phyloP scores from a whole-genome alignment of 2,888 invertebrate genomes.

The Drymonia ruficornis region DNA sequence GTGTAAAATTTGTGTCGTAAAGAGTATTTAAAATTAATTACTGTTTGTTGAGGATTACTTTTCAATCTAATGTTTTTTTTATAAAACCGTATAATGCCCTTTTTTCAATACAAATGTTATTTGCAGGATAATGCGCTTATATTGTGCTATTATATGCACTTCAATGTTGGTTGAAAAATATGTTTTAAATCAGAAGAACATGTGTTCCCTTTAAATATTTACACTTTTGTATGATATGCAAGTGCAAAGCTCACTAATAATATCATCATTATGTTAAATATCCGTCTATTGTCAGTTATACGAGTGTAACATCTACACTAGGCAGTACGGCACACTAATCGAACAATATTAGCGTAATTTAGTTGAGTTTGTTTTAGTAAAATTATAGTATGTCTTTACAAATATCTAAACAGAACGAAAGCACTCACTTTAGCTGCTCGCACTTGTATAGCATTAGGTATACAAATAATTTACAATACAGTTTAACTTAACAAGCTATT shows the following conservation, averaged over 20 bases:
- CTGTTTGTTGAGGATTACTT: neutral
- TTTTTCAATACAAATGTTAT: neutral
- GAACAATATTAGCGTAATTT: slow-evolving; percentile 43
- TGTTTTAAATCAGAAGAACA: slow-evolving; percentile 51
- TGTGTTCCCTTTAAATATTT: slow-evolving; percentile 67
- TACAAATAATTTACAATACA: slow-evolving; percentile 73
- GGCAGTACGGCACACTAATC: slow-evolving; percentile 53
- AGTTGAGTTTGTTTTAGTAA: slow-evolving; percentile 50
- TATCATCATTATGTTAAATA: slow-evolving; percentile 60
- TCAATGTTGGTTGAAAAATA: slow-evolving; percentile 13
- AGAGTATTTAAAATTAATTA: neutral
- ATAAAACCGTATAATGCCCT: too few species aligned
- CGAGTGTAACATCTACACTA: slow-evolving; percentile 67
- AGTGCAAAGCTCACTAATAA: slow-evolving; percentile 85
- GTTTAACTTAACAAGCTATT: slow-evolving; percentile 75
- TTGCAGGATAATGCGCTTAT: neutral
- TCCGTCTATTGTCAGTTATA: slow-evolving; percentile 60
- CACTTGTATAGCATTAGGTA: slow-evolving; percentile 80
- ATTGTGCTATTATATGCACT: neutral
- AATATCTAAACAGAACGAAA: slow-evolving; percentile 67
- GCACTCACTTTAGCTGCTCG: slow-evolving; percentile 77
- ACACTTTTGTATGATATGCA: slow-evolving; percentile 81
- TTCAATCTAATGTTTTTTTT: too few species aligned
- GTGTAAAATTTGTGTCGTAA: neutral
- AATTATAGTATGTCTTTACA: slow-evolving; percentile 63